Evolutionary conservation across 92 coral and sea anemone species (phyloP).

Genomic region (Pocillopora meandrina): DNA sequence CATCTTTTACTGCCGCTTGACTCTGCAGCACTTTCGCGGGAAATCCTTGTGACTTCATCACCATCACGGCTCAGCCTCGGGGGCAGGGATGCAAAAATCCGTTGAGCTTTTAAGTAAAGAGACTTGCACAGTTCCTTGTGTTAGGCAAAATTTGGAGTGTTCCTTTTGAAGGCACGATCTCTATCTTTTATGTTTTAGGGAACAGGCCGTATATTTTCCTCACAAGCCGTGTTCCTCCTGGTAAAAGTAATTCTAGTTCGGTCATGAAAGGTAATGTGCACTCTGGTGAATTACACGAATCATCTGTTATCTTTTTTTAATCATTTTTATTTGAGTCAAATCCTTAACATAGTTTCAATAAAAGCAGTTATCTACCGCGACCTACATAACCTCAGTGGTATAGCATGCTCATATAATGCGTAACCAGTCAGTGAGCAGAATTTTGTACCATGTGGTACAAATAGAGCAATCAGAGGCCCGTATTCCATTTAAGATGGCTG

Average conservation of each 20-base stretch:
- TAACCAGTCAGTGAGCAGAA: no score
- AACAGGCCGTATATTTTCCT: constrained; percentile 89
- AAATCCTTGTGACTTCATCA: constrained; percentile 95
- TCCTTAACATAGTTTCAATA: no score
- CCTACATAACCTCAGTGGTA: no score
- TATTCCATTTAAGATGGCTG: no score
- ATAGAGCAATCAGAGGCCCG: no score
- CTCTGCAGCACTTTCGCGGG: constrained; percentile 84
- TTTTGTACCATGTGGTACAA: no score
- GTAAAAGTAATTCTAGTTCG: constrained; percentile 98
- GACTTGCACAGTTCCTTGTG: neutral
- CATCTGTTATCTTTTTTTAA: no score
- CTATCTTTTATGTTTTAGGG: constrained; percentile 48
- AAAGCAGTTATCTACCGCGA: no score
- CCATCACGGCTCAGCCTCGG: constrained; percentile 86
- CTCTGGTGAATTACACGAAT: neutral
- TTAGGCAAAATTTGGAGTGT: neutral
- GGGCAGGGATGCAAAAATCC: constrained; percentile 57
- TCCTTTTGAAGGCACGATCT: constrained; percentile 53
- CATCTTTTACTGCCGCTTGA: constrained; percentile 83
- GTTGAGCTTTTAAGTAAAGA: constrained; percentile 70
- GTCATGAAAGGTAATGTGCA: constrained; percentile 85
- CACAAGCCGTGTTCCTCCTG: constrained; percentile 94
- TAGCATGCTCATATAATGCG: no score
- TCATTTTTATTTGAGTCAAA: no score